Base-by-base conservation (phyloP, 2,888 invertebrate species). In the Scelioninae gen. 1 region DNA sequence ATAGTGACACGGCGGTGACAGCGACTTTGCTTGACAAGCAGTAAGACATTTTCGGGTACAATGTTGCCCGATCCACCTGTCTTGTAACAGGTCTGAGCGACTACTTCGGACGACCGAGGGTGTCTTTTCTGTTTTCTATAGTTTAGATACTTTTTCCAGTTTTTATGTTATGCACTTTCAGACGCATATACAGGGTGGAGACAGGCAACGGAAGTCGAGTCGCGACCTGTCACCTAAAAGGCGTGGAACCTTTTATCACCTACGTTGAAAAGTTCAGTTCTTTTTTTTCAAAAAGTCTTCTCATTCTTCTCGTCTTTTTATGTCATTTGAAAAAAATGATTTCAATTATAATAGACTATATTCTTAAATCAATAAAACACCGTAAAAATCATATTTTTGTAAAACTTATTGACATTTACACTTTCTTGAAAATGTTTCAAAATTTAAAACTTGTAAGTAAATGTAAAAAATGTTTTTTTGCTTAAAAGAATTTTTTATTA, bases 11-110 rank as follows among this genome's bases (percentile, higher is more conserved):
- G 82, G 69, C 76, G 68, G 78, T 63, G 79, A 76, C 82, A 84
- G 79, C 66, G 68, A 51, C 45, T 80, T 32, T 65, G 63, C 77
- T 76, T 68, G 69, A 77, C 63, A 75, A 53, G 66, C 62, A 65
- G 65, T 71, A 63, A 76, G 76, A 83, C 58, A 66, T 80, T 83
- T 72, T 45, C 11, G 63, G 69, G 45, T 68, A 76, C 74, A 84
- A 81, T 69, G 68, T 82, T 74, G 72, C 55, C 55, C 62, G 74
- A 83, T 84, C 29, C 81, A 84, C 84, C 84, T 84, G 60, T 34
- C 66, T 47, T 55, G 77, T 72, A 77, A 82, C 77, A 82, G 77
- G 77, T 68, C 74, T 45, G 32, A 40, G 40, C 83, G 83, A 80
- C 83, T 80, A 77, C 66, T 51, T n/a, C 23, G 29, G 74, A 31